A percentile compares a stretch with the other conserved stretches of the same genome.
phyloP scores from a whole-genome alignment of 37 sponge, comb jelly and placozoan species.

The Agelas oroides region DNA sequence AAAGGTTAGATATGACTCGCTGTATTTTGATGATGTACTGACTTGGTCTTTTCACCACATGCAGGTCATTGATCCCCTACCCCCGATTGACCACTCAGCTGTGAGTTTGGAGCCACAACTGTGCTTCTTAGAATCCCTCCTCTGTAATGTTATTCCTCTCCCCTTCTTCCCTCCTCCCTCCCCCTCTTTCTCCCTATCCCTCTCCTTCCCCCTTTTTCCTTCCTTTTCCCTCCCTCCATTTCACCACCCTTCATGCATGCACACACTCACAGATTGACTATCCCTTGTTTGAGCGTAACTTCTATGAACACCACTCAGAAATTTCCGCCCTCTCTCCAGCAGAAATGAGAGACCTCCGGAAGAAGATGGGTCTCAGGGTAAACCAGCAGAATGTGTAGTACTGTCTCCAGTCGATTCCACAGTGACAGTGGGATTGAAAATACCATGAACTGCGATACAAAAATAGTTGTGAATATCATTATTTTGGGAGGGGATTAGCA shows the following conservation, averaged over 20 bases:
- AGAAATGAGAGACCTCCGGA: constrained; percentile 77
- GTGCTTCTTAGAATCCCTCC: background rate
- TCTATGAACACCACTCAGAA: constrained; percentile 88
- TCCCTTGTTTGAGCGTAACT: constrained; percentile 80
- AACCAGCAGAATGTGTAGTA: no score
- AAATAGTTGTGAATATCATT: no score
- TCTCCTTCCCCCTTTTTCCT: constrained; percentile 42
- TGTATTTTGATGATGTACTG: background rate
- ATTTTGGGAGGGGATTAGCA: no score
- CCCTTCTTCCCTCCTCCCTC: no score
- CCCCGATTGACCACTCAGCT: constrained; percentile 87
- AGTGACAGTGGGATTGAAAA: no score
- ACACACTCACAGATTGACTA: constrained; percentile 76
- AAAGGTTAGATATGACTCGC: constrained; percentile 28
- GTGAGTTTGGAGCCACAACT: constrained; percentile 13
- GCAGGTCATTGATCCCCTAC: constrained; percentile 90
- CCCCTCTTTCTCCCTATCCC: no score
- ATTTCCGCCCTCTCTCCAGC: constrained; percentile 51
- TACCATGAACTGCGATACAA: no score
- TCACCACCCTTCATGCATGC: background rate
- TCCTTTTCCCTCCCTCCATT: constrained; percentile 32
- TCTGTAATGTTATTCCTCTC: constrained; percentile 15
- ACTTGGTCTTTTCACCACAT: background rate
- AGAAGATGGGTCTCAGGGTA: constrained; percentile 84
- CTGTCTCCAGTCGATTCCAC: no score